Base-by-base conservation (phyloP, 2,888 invertebrate species). In the Drosophila mimica region DNA sequence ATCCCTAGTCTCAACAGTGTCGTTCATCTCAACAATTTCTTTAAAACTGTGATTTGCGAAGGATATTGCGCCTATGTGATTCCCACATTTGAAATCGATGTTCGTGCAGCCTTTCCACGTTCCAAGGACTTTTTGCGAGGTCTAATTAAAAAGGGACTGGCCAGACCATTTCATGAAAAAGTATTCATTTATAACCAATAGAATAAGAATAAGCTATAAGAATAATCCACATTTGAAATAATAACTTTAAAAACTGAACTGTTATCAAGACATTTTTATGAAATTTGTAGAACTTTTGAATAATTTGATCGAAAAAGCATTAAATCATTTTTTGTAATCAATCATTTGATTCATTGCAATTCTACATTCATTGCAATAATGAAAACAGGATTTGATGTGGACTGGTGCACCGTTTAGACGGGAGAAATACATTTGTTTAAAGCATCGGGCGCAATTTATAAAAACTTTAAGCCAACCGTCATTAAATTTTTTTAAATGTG, bases 111-210 rank as follows among this genome's bases (percentile, higher is more conserved):
- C 56, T 97, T 97, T 91, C 98, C 98, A 0, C 93, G 94, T n/a
- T 97, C 96, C 89, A 98, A 98, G 93, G 95, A 95, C 28, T 96
- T 96, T 83, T 93, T 98, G 68, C 93, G 97, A 61, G 94, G 96
- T 63, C 93, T 98, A 73, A 96, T 96, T 1, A 95, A 94, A 86
- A 96, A 96, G 89, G 97, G 97, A 60, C 93, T 97, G 57, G 98
- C 98, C 0, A 94, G 97, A 92, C 98, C 98, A 0, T 98, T 98
- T 91, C 98, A 98, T 92, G 96, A 97, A 89, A 97, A 97, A 93
- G 97, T 98, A 72, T 98, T 98, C 92, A 97, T 97, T 85, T 97
- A 97, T 92, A 98, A 98, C 92, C 98, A 98, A 92, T n/a, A n/a
- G n/a, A n/a, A n/a, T n/a, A n/a, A n/a, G n/a, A n/a, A n/a, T n/a